phyloP scores from a whole-genome alignment of 2,113 vertebrate species.

The Pomatorhinus ruficollis region DNA sequence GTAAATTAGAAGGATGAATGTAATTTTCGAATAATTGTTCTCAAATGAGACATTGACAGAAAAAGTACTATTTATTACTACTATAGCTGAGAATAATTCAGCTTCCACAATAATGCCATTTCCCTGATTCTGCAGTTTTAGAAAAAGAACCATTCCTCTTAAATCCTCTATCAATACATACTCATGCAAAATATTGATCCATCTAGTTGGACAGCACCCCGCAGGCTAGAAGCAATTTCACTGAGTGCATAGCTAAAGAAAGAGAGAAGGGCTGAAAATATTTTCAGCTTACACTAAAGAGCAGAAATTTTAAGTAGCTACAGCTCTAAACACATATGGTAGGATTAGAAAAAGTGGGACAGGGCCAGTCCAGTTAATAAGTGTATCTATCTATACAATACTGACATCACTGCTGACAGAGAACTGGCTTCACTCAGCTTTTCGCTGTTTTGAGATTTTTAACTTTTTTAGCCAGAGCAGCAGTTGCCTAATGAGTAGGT shows the following conservation, averaged over 20 bases:
- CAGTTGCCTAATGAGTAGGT: not conserved
- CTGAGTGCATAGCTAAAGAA: not conserved
- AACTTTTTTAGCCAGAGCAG: not conserved
- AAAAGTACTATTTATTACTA: not conserved
- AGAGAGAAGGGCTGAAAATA: not conserved
- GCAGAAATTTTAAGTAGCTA: not conserved
- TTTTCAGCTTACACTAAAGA: not conserved
- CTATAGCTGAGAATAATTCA: not conserved
- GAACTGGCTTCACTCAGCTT: not conserved
- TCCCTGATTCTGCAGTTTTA: not conserved
- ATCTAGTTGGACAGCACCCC: not conserved
- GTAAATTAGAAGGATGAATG: not conserved
- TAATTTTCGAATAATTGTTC: not conserved
- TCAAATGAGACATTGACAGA: not conserved
- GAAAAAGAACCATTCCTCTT: not conserved
- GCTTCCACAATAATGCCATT: not conserved
- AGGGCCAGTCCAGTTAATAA: not conserved
- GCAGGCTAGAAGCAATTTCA: not conserved
- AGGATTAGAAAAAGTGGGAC: not conserved
- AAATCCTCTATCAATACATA: not conserved
- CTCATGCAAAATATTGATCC: conserved; percentile 12
- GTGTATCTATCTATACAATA: not conserved
- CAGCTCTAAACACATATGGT: not conserved
- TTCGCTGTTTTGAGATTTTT: not conserved
- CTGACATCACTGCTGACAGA: not conserved